phyloP scores from a whole-genome alignment of 2,113 vertebrate species.

The Chrysemys picta region DNA sequence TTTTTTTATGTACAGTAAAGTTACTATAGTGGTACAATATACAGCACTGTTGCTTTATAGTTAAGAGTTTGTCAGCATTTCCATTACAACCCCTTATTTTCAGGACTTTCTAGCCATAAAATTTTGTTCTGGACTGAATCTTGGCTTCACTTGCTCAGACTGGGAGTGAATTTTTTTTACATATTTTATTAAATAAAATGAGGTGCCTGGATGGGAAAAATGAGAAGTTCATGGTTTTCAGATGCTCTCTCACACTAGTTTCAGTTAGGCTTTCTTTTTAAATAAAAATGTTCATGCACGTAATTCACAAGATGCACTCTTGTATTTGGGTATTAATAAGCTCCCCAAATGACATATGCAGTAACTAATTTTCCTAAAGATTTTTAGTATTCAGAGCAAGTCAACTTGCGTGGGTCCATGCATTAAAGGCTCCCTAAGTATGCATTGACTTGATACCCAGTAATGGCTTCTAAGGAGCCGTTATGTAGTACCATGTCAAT shows the following conservation, averaged over 20 bases:
- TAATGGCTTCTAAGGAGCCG: constrained; percentile 87
- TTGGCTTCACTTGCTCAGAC: constrained; percentile 31
- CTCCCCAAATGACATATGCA: constrained; percentile 50
- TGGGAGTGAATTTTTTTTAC: neutral
- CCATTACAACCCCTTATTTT: neutral
- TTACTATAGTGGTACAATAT: neutral
- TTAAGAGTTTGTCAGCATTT: neutral
- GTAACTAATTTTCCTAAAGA: constrained; percentile 80
- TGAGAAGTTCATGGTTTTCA: neutral
- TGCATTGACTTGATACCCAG: constrained; percentile 86
- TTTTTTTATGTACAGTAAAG: neutral
- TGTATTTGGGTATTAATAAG: neutral
- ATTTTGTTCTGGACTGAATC: neutral
- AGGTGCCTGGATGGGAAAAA: neutral
- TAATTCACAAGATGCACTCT: rapidly evolving
- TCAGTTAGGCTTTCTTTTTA: neutral
- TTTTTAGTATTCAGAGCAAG: constrained; percentile 83
- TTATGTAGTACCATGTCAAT: constrained; percentile 86
- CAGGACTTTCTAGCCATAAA: constrained; percentile 24
- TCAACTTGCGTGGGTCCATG: constrained; percentile 80
- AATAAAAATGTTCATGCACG: rapidly evolving
- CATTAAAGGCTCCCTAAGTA: constrained; percentile 84
- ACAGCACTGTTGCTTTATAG: neutral
- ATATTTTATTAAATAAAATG: constrained; percentile 49
- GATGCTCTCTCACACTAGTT: rapidly evolving